These are phyloP conservation scores for Australoheros facetus DNA, from an alignment of 2,797 vertebrate species.

Conservation along the genomic window DNA sequence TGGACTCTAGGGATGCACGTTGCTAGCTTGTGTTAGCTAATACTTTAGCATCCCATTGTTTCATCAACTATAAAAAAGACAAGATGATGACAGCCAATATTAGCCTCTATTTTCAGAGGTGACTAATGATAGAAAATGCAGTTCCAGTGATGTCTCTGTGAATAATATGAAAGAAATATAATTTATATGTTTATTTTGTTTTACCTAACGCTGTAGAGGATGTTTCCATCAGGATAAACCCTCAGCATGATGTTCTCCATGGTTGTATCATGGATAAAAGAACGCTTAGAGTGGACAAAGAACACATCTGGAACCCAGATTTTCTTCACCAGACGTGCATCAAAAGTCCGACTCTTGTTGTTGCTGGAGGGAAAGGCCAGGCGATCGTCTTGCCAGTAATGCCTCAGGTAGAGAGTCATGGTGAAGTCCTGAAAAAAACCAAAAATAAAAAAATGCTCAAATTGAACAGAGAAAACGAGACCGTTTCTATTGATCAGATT, in stretches of 20 bases:
- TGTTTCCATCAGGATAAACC: slow-evolving; percentile 88
- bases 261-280: slow-evolving; percentile 93
- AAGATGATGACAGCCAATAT: neutral
- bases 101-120: neutral
- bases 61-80: neutral
- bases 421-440: slow-evolving; percentile 86
- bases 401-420: slow-evolving; percentile 93
- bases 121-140: neutral
- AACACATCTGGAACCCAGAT: slow-evolving; percentile 96
- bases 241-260: slow-evolving; percentile 92
- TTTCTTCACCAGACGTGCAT: slow-evolving; percentile 90
- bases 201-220: slow-evolving; percentile 92
- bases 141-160: neutral
- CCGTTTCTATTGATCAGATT: neutral
- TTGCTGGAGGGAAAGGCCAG: slow-evolving; percentile 90
- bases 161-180: neutral
- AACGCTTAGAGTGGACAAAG: slow-evolving; percentile 93
- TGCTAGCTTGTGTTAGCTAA: neutral
- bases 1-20: neutral
- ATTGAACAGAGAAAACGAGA: neutral
- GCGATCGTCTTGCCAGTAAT: slow-evolving; percentile 95
- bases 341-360: slow-evolving; percentile 93
- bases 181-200: neutral
- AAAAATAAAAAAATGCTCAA: neutral
- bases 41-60: neutral